These are phyloP conservation scores for Sternarchorhynchus goeldii DNA, from an alignment of 2,797 vertebrate genomes.

Conservation along the genomic window DNA sequence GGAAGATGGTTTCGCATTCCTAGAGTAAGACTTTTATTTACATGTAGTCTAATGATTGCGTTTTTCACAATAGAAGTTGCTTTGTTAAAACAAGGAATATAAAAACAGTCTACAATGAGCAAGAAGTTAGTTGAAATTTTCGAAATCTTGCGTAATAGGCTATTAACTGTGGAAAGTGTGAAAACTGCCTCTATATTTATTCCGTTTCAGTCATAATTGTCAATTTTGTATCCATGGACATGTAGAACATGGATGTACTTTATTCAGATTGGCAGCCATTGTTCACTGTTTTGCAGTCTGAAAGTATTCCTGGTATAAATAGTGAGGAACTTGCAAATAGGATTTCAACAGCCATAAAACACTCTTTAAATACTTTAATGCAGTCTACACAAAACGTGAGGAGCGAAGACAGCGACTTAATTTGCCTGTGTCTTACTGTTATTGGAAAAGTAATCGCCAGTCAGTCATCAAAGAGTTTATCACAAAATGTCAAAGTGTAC, in stretches of 20 bases:
- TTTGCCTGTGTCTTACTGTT: constrained; percentile 77
- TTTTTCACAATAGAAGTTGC: neutral
- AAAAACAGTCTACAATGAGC: no score
- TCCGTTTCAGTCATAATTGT: neutral
- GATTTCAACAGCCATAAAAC: constrained; percentile 30
- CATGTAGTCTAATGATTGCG: no score
- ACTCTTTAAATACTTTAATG: constrained; percentile 16
- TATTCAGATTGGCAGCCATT: constrained; percentile 18
- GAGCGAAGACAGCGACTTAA: constrained; percentile 48
- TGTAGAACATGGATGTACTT: constrained; percentile 24
- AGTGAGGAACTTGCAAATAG: constrained; percentile 29
- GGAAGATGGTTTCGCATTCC: no score
- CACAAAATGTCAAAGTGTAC: constrained; percentile 17
- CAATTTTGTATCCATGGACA: neutral
- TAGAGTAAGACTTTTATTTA: no score
- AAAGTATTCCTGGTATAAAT: constrained; percentile 16
- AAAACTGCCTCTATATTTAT: no score
- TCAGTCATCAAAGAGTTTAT: constrained; percentile 54
- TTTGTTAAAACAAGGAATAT: neutral
- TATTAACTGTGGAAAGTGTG: no score
- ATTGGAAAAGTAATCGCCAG: constrained; percentile 70
- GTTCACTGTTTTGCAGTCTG: constrained; percentile 23
- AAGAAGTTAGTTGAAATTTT: neutral
- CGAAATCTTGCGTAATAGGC: no score
- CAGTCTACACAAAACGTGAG: constrained; percentile 7